phyloP scores from a whole-genome alignment of 1,140 invertebrate genomes.

The Drosophila ambigua region DNA sequence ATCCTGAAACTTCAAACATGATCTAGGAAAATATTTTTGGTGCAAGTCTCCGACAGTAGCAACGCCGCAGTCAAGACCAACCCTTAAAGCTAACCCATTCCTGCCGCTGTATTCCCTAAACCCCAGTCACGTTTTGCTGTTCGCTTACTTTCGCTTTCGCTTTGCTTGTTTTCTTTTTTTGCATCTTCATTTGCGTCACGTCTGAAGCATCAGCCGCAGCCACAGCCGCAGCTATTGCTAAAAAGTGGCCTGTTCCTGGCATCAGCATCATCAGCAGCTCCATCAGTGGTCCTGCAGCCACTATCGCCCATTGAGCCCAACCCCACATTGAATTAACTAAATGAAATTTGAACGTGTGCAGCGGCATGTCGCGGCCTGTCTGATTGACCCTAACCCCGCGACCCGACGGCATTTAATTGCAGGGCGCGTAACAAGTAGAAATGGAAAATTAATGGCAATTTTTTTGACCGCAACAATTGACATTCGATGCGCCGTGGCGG shows the following conservation, averaged over 20 bases:
- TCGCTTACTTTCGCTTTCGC: background rate
- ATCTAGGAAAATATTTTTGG: no score
- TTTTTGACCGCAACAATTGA: constrained; percentile 48
- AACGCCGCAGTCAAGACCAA: background rate
- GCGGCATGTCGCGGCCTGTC: constrained; percentile 26
- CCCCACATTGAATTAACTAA: constrained; percentile 65
- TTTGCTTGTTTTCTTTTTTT: constrained; percentile 15
- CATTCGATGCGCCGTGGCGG: constrained; percentile 15
- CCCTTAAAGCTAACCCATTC: constrained; percentile 2
- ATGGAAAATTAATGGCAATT: constrained; percentile 70
- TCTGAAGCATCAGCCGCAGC: constrained; percentile 30
- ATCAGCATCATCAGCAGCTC: constrained; percentile 22
- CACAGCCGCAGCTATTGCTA: constrained; percentile 23
- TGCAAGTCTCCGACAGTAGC: no score
- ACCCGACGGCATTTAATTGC: constrained; percentile 66
- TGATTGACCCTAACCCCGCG: constrained; percentile 22
- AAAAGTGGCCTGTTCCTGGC: constrained; percentile 19
- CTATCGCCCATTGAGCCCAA: background rate
- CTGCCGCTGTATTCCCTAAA: background rate
- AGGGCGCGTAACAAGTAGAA: constrained; percentile 49
- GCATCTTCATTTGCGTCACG: constrained; percentile 54
- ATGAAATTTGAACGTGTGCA: constrained; percentile 76
- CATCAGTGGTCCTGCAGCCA: background rate
- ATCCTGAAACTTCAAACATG: no score
- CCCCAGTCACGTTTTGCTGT: constrained; percentile 17